Base-by-base conservation (phyloP, 2,888 invertebrate genomes). In the Ochropleura leucogaster region DNA sequence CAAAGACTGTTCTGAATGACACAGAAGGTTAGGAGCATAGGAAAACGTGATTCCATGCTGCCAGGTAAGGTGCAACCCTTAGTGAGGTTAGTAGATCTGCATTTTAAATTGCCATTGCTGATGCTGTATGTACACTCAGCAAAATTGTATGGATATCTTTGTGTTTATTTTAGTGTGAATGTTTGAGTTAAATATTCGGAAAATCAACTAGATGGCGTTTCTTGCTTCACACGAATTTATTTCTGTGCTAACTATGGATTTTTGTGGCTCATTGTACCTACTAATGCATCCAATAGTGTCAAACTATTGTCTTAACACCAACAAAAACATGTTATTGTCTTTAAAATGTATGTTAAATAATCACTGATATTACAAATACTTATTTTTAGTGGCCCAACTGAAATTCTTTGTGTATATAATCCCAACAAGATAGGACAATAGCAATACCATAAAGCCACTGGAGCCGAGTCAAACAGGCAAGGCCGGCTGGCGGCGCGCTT, bases 391-490 rank as follows among this genome's bases (percentile, higher is more conserved):
- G 51, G 20, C 30, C 57, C 18, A 49, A 49, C 30, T 72, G 5
- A 10, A 63, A 63, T 64, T 0, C 9, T 49, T 51, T 1, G 14
- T 18, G 20, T n/a, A n/a, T 66, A 1, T n/a, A 30, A 68, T 60
- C 14, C 46, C 65, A 42, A n/a, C n/a, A 16, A 12, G 40, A 14
- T 0, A 2, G 20, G 9, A 12, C 7, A 40, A 40, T 44, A 67
- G 42, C 44, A 60, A n/a, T 44, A n/a, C 60, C 30, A 20, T 14
- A 49, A 4, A 16, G 46, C 8, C 20, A 30, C 30, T 30, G 6
- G 5, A n/a, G 53, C 3, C 9, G 14, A 16, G 80, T 94, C 92
- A 94, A n/a, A 94, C 91, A 62, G 93, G 92, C 87, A 93, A 89
- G 83, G 88, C 89, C 60, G 90, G 82, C 64, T 30, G 73, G 78